Evolutionary conservation across 2,888 invertebrate species (phyloP).

Genomic region (Eulithis prunata): DNA sequence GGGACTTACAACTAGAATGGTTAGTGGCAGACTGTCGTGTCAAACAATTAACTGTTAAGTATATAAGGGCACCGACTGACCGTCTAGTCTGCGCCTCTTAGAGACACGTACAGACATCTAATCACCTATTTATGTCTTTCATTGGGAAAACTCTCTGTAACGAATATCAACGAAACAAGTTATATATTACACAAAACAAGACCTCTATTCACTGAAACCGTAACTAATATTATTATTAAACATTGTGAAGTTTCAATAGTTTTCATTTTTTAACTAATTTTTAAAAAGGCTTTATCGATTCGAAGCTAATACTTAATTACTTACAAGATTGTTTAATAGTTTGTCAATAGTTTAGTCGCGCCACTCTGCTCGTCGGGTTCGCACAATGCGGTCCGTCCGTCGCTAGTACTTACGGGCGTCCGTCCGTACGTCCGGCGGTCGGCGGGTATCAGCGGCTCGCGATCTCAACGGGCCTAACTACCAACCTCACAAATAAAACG

Average conservation of each 20-base stretch:
- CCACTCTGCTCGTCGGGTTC: slow-evolving; percentile 49
- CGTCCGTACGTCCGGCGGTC: slow-evolving; percentile 25
- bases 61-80: slow-evolving; percentile 43
- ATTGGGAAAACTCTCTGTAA: slow-evolving; percentile 78
- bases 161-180: slow-evolving; percentile 79
- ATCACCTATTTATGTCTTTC: slow-evolving; percentile 76
- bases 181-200: slow-evolving; percentile 76
- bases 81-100: slow-evolving; percentile 42
- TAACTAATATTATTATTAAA: slow-evolving; percentile 78
- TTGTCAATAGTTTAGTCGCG: slow-evolving; percentile 67
- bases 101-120: slow-evolving; percentile 66
- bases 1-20: slow-evolving; percentile 84
- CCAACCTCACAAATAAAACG: slow-evolving; percentile 75
- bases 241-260: slow-evolving; percentile 80
- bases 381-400: slow-evolving; percentile 16
- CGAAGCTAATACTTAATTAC: slow-evolving; percentile 84
- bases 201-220: slow-evolving; percentile 76
- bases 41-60: slow-evolving; percentile 73
- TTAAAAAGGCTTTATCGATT: slow-evolving; percentile 84
- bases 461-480: slow-evolving; percentile 44
- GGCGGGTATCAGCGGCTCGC: slow-evolving; percentile 32
- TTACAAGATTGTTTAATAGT: slow-evolving; percentile 83
- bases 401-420: slow-evolving; percentile 5
- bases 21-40: slow-evolving; percentile 83
- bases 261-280: slow-evolving; percentile 78